phyloP scores from a whole-genome alignment of 2,797 vertebrate species.

The Vireo griseus region DNA sequence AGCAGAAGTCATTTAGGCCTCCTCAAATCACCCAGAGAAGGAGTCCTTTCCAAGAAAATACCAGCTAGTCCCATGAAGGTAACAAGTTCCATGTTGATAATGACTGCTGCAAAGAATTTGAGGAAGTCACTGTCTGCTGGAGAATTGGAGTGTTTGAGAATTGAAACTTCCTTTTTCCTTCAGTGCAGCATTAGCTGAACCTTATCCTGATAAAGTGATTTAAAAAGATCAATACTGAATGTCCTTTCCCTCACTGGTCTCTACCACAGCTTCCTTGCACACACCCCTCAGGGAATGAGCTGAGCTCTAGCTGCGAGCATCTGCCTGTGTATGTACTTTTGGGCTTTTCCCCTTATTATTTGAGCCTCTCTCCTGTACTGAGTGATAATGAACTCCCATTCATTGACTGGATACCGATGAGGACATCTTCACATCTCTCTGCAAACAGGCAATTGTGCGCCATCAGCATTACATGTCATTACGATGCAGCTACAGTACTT shows the following conservation, averaged over 20 bases:
- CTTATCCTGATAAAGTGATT: not conserved
- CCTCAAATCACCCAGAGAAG: not conserved
- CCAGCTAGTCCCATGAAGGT: not conserved
- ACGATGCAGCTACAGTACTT: slow-evolving; percentile 36
- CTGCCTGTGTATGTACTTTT: not conserved
- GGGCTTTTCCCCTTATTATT: not conserved
- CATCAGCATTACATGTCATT: slow-evolving; percentile 61
- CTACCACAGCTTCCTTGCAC: not conserved
- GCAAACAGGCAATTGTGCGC: slow-evolving; percentile 29
- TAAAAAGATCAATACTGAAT: not conserved
- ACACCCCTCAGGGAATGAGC: not conserved
- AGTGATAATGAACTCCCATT: slow-evolving; percentile 15
- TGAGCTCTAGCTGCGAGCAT: not conserved
- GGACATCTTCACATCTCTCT: slow-evolving; percentile 33
- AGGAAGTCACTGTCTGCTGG: not conserved
- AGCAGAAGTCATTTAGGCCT: not conserved
- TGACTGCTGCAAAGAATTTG: not conserved
- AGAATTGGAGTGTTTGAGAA: not conserved
- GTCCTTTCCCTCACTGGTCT: not conserved
- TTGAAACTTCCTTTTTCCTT: not conserved
- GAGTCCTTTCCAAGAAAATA: not conserved
- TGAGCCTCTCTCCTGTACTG: not conserved
- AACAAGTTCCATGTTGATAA: not conserved
- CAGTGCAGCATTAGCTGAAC: not conserved
- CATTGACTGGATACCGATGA: not conserved